Evolutionary conservation across 2,113 vertebrate genomes (phyloP).

Genomic region (Melozone crissalis): DNA sequence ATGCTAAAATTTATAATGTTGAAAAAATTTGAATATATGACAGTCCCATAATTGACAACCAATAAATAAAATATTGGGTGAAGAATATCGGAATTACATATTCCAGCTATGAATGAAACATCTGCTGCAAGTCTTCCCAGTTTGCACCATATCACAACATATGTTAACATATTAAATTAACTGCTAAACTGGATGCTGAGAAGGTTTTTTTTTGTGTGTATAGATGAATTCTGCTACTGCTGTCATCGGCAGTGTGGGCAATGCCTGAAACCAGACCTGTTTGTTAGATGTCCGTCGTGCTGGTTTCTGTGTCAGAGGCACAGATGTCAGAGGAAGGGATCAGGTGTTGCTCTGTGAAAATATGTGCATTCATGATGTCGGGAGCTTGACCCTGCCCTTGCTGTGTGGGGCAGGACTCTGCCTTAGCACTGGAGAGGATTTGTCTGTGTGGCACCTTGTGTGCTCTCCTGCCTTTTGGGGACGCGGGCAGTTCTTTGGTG

Average conservation of each 20-base stretch:
- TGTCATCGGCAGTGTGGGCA: neutral
- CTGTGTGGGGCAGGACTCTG: neutral
- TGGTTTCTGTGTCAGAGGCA: neutral
- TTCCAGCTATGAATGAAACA: neutral
- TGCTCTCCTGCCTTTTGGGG: neutral
- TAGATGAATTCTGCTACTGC: neutral
- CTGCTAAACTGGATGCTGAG: neutral
- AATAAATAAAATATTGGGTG: neutral
- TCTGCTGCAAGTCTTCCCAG: neutral
- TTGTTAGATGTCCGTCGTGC: fast-evolving
- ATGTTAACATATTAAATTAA: neutral
- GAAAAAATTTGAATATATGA: neutral
- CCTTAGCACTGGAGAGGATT: neutral
- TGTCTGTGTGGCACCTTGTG: fast-evolving
- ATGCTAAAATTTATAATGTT: neutral
- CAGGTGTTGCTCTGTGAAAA: neutral
- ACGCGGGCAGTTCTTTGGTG: neutral
- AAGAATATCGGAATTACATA: neutral
- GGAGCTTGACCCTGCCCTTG: neutral
- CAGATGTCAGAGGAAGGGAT: neutral
- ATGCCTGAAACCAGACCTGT: neutral
- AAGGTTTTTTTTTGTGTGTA: neutral
- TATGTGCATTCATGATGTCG: neutral
- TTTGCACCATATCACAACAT: neutral
- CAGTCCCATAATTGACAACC: neutral